A percentile compares a stretch with the other conserved stretches of the same genome.
These are phyloP conservation scores for Acanthurus lineatus DNA, from an alignment of 2,797 vertebrate species.

Conservation along the genomic window DNA sequence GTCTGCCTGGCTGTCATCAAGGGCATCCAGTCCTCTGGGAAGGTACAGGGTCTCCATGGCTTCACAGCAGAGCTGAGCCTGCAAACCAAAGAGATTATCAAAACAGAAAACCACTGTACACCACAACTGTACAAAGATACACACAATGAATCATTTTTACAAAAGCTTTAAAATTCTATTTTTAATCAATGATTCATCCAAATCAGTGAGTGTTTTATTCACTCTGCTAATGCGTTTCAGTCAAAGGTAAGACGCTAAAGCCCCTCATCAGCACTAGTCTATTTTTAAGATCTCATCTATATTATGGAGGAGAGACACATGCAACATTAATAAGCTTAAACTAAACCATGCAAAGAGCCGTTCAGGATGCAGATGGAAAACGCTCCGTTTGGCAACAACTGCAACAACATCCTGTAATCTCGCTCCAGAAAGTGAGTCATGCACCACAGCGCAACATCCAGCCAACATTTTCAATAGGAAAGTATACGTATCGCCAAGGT, in stretches of 20 bases:
- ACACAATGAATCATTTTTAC: slow-evolving; percentile 29
- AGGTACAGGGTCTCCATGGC: slow-evolving; percentile 62
- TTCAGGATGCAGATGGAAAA: slow-evolving; percentile 62
- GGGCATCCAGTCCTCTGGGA: slow-evolving; percentile 94
- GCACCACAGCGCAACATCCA: slow-evolving; percentile 60
- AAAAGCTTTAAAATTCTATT: slow-evolving; percentile 27
- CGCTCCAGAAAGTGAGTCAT: slow-evolving; percentile 73
- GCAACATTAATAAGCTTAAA: slow-evolving; percentile 74
- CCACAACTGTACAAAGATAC: not conserved
- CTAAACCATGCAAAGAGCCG: slow-evolving; percentile 49
- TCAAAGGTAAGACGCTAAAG: slow-evolving; percentile 52
- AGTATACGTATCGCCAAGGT: slow-evolving; percentile 46
- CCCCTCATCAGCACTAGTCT: slow-evolving; percentile 33
- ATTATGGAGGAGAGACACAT: slow-evolving; percentile 68
- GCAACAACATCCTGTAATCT: slow-evolving; percentile 71
- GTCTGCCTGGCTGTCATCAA: slow-evolving; percentile 96
- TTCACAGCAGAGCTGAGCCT: slow-evolving; percentile 10
- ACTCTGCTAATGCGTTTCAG: slow-evolving; percentile 43
- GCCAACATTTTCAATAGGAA: slow-evolving; percentile 48
- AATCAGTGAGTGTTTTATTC: slow-evolving; percentile 45
- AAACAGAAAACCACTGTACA: not conserved
- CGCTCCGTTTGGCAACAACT: slow-evolving; percentile 59
- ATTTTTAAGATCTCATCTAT: slow-evolving; percentile 70
- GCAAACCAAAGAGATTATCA: slow-evolving; percentile 13
- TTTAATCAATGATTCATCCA: slow-evolving; percentile 40